phyloP scores from a whole-genome alignment of 2,797 vertebrate genomes.

The Sebastes taczanowskii region DNA sequence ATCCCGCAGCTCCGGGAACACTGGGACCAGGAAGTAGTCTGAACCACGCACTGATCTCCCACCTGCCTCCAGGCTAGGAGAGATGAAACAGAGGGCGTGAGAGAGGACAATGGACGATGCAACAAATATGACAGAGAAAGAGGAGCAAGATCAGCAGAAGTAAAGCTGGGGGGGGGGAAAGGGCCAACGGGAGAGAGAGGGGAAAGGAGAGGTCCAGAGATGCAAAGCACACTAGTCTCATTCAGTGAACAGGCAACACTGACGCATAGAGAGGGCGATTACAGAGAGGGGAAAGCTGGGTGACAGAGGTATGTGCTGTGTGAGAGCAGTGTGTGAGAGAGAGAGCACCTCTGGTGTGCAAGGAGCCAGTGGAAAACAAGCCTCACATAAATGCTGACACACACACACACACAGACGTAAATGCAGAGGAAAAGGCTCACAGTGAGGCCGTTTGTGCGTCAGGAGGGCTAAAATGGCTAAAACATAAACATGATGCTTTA shows the following conservation, averaged over 20 bases:
- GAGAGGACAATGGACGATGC: not conserved
- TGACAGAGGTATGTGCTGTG: slow-evolving; percentile 77
- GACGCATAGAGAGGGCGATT: slow-evolving; percentile 81
- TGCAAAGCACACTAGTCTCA: slow-evolving; percentile 79
- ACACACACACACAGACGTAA: slow-evolving; percentile 41
- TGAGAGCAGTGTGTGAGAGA: slow-evolving; percentile 41
- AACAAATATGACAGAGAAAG: not conserved
- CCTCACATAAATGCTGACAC: slow-evolving; percentile 67
- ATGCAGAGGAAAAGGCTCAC: slow-evolving; percentile 51
- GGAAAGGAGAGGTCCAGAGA: slow-evolving; percentile 50
- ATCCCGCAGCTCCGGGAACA: slow-evolving; percentile 88
- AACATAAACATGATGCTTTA: slow-evolving; percentile 72
- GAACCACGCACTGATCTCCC: slow-evolving; percentile 76
- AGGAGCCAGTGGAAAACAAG: slow-evolving; percentile 82
- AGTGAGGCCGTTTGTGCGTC: slow-evolving; percentile 74
- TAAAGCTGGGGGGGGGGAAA: not conserved
- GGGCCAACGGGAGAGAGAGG: slow-evolving; percentile 33
- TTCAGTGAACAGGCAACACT: slow-evolving; percentile 80
- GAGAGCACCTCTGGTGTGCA: slow-evolving; percentile 79
- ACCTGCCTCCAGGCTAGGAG: slow-evolving; percentile 75
- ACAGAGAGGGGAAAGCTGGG: slow-evolving; percentile 73
- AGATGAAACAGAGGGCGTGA: slow-evolving; percentile 20
- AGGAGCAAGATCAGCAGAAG: slow-evolving; percentile 22
- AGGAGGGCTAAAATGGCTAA: slow-evolving; percentile 52
- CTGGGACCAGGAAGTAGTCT: slow-evolving; percentile 87